Base-by-base conservation (phyloP, 1,140 invertebrate genomes). In the Danaus plexippus region DNA sequence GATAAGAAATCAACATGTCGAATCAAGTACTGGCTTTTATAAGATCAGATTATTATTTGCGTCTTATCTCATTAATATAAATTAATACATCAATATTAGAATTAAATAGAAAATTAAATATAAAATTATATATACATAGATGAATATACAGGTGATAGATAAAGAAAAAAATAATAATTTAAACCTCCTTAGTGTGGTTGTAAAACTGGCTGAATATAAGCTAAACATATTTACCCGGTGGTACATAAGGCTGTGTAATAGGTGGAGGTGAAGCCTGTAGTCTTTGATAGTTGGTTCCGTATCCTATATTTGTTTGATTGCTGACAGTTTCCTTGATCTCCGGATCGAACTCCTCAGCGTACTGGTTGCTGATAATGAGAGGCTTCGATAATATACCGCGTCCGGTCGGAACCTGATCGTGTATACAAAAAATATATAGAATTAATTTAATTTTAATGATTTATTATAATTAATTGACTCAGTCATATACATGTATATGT, bases 281-380 rank as follows among this genome's bases (percentile, higher is more conserved):
- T 15, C 75, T 63, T 47, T 74, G 75, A 51, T 73, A 72, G 42
- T 59, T 55, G 22, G 4, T 32, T 32, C 22, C 10, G 54, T 47
- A 45, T 50, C 47, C 46, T 67, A 32, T 32, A 8, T 32, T 32
- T 5, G 22, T 32, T 32, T 32, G 22, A 32, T 32, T 69, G 60
- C 59, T 8, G 59, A 54, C 2, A 70, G 67, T 9, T 12, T 81
- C 80, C 52, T 87, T 81, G 9, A 75, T 64, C 50, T 85, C 84
- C 0, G 80, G 80, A 46, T 88, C 87, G 43, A 73, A 77, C 58
- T 86, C 80, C 57, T 84, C 80, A 54, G 80, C 84, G 58, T 86
- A 87, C 47, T 85, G 85, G 55, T 88, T 88, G 63, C 77, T 77
- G 67, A 88, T 87, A 46, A 87, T 85, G 1, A 88, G 73, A 0